Evolutionary conservation across 2,797 vertebrate species (phyloP).

Genomic region (Columba guinea): DNA sequence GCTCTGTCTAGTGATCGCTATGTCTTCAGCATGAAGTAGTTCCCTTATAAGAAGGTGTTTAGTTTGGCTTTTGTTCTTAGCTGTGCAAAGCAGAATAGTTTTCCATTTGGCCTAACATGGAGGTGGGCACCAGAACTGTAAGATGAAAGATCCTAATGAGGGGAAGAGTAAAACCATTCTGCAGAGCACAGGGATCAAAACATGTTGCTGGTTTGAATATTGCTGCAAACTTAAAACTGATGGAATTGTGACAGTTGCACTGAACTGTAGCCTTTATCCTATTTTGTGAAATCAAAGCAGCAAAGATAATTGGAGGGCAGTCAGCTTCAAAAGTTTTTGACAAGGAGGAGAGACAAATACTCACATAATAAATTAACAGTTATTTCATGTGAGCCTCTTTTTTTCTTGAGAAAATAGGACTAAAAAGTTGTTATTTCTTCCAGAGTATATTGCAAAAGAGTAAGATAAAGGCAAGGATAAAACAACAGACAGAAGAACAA

Average conservation of each 20-base stretch:
- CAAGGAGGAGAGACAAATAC: not conserved
- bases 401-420: not conserved
- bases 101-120: not conserved
- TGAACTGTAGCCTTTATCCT: not conserved
- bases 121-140: not conserved
- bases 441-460: slow-evolving; percentile 25
- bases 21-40: not conserved
- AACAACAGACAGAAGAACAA: not conserved
- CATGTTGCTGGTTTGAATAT: not conserved
- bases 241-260: not conserved
- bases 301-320: not conserved
- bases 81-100: not conserved
- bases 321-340: not conserved
- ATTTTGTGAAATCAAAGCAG: not conserved
- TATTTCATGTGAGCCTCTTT: not conserved
- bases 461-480: not conserved
- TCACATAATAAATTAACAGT: not conserved
- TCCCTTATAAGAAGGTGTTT: slow-evolving; percentile 3
- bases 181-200: not conserved
- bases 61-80: not conserved
- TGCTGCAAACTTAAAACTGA: not conserved
- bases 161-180: not conserved
- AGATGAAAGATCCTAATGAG: not conserved
- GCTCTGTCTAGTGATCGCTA: not conserved
- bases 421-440: slow-evolving; percentile 16